phyloP scores from a whole-genome alignment of 2,888 invertebrate genomes.

The Ennomos erosarius region DNA sequence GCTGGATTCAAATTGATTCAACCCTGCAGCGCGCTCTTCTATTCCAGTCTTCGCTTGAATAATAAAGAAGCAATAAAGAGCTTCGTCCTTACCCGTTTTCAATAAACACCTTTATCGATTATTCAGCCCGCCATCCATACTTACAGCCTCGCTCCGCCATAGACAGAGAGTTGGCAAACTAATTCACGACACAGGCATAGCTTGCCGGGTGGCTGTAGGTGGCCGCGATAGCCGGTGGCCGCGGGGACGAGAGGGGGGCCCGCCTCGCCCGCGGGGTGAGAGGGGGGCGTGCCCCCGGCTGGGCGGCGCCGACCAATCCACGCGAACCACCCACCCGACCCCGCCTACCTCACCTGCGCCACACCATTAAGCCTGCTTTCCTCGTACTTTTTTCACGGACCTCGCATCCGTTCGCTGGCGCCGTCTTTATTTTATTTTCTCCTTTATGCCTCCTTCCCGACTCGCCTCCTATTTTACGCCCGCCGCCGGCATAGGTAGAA shows the following conservation, averaged over 20 bases:
- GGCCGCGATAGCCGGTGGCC: constrained; percentile 80
- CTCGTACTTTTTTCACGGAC: constrained; percentile 83
- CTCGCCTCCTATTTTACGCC: constrained; percentile 83
- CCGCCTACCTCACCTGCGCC: constrained; percentile 84
- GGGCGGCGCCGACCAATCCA: constrained; percentile 83
- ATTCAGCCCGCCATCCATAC: constrained; percentile 83
- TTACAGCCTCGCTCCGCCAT: constrained; percentile 83
- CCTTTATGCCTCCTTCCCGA: constrained; percentile 82
- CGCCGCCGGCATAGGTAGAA: constrained; percentile 79
- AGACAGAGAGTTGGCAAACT: constrained; percentile 85
- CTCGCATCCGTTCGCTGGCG: constrained; percentile 81
- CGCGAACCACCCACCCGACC: constrained; percentile 74
- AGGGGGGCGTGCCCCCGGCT: constrained; percentile 75
- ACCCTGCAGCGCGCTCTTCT: constrained; percentile 37
- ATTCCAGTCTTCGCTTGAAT: constrained; percentile 67
- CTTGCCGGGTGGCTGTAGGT: constrained; percentile 79
- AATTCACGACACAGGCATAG: constrained; percentile 85
- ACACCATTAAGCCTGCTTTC: constrained; percentile 81
- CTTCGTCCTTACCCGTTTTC: constrained; percentile 83
- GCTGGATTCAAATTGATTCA: constrained; percentile 19
- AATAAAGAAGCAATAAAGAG: constrained; percentile 84
- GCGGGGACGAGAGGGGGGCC: constrained; percentile 58
- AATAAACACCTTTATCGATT: constrained; percentile 86
- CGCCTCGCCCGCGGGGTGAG: constrained; percentile 43
- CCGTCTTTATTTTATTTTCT: constrained; percentile 85